phyloP scores from a whole-genome alignment of 2,113 vertebrate species.

The Antechinus stuartii region DNA sequence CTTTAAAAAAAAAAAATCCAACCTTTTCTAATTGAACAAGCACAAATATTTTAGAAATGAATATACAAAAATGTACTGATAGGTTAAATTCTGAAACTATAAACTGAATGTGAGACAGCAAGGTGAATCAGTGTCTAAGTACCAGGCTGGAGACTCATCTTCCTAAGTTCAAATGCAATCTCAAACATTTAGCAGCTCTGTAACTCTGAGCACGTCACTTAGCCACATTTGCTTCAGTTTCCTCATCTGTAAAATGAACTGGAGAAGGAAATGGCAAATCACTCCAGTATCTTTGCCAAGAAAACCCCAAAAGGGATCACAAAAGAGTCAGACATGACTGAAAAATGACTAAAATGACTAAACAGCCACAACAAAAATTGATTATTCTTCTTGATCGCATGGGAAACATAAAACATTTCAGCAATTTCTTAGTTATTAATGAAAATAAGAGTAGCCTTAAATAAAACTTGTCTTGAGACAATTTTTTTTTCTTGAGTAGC shows the following conservation, averaged over 20 bases:
- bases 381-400: neutral
- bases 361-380: neutral
- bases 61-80: neutral
- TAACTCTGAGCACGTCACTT: neutral
- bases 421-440: neutral
- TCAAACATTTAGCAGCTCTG: neutral
- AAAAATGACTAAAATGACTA: no score
- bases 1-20: neutral
- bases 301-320: neutral
- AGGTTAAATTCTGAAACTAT: neutral
- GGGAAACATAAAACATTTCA: neutral
- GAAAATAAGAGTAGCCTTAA: neutral
- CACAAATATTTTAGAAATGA: neutral
- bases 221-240: neutral
- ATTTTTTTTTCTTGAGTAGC: neutral
- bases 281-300: no score
- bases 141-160: no score
- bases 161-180: neutral
- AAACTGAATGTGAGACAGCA: neutral
- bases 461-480: neutral
- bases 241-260: neutral
- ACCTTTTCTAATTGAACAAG: neutral
- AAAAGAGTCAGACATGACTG: neutral
- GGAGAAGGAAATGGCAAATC: neutral
- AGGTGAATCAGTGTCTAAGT: no score